Evolutionary conservation across 2,113 vertebrate genomes (phyloP), one percentile per base, ranked within the genome.

Genomic region (Ranitomeya variabilis): DNA sequence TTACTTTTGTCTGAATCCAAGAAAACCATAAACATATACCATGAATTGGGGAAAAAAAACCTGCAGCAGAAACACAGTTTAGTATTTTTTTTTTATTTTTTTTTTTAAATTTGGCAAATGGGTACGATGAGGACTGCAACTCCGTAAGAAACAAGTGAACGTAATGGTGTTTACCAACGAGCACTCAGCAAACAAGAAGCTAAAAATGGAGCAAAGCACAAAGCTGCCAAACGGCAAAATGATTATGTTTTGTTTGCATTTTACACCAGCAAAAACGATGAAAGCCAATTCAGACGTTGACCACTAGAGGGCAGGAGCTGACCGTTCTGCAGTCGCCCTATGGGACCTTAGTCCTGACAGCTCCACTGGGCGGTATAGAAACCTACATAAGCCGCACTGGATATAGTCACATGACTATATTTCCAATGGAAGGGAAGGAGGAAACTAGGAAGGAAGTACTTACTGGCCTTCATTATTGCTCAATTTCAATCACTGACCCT

Each of bases 241-340:
- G 14, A 37, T 37, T 7, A 15, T 16, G 13, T 73, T 16, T 1
- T 6, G 12, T 71, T 4, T 12, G n/a, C 4, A 71, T 31, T 15
- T 73, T 73, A 37, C 37, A 37, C 26, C 12, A 23, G 19, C 0
- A 54, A 62, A 37, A 37, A 18, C 4, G 3, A 64, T 54, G 18
- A 54, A 15, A n/a, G 59, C 0, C 12, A 51, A 76, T 83, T 83
- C 37, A n/a, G 13, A 1, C 54, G 51, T 55, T 54, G 2, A 23
- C 62, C 81, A 83, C 81, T 54, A 83, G 81, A 69, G 81, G 81
- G 81, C 81, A 83, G 81, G n/a, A n/a, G 15, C 4, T 18, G 0
- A 51, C 45, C 37, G 21, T 16, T 12, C 14, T 51, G 60, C 15
- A 23, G 23, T 67, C 8, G 31, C 31, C 16, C 15, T 37, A 16